A percentile compares a stretch with the other conserved stretches of the same genome.
These are phyloP conservation scores for Melanotaenia duboulayi DNA, from an alignment of 2,113 vertebrate species.

Conservation along the genomic window DNA sequence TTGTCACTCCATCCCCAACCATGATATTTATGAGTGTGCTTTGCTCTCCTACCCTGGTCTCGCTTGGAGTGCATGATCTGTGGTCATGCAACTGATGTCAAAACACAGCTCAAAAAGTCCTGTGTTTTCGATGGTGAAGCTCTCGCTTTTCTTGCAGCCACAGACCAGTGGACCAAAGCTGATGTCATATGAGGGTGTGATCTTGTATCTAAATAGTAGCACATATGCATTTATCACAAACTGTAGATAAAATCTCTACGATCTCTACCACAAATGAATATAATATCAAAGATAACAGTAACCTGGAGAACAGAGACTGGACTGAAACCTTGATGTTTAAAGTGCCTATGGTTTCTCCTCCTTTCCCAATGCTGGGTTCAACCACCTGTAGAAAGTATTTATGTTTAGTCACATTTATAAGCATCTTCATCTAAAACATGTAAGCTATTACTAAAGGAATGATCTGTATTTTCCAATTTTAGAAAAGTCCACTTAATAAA, in stretches of 20 bases:
- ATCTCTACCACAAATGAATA: not conserved
- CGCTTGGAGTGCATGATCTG: slow-evolving; percentile 30
- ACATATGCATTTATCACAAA: not conserved
- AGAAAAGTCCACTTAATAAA: too few species aligned
- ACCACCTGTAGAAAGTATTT: slow-evolving; percentile 82
- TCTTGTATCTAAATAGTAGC: slow-evolving; percentile 82
- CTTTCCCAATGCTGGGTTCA: slow-evolving; percentile 81
- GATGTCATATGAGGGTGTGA: slow-evolving; percentile 82
- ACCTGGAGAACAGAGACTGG: slow-evolving; percentile 83
- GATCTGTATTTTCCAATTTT: too few species aligned
- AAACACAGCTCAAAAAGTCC: slow-evolving; percentile 84
- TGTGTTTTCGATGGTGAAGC: slow-evolving; percentile 87
- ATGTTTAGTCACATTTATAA: not conserved
- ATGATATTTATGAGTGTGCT: not conserved
- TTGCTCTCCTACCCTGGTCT: slow-evolving; percentile 75
- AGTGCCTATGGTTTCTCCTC: slow-evolving; percentile 78
- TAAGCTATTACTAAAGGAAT: not conserved
- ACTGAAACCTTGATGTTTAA: slow-evolving; percentile 85
- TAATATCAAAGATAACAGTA: not conserved
- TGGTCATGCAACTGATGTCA: slow-evolving; percentile 67
- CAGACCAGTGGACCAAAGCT: slow-evolving; percentile 85
- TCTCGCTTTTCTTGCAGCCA: slow-evolving; percentile 77
- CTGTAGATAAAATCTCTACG: not conserved
- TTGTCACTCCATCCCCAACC: too few species aligned
- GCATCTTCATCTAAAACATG: not conserved